Evolutionary conservation across 92 coral and sea anemone species (phyloP).

Genomic region (Palythoa heliodiscus): DNA sequence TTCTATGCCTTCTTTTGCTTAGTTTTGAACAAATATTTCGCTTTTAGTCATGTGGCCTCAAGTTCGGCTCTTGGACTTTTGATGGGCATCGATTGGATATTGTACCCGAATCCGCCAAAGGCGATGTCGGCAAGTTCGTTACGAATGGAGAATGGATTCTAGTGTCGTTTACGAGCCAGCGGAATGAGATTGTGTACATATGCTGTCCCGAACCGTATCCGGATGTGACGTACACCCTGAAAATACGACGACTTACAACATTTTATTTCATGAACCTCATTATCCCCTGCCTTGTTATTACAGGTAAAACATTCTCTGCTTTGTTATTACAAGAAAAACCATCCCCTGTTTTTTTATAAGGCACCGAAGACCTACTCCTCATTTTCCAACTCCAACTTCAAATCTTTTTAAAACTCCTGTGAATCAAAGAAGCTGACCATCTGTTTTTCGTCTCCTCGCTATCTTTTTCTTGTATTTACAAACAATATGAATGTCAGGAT

Average conservation of each 20-base stretch:
- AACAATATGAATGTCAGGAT: too few relatives aligned
- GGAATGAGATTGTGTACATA: constrained; percentile 70
- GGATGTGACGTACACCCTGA: constrained; percentile 83
- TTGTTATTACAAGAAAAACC: neutral
- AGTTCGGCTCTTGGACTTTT: constrained; percentile 95
- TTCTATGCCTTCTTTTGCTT: neutral
- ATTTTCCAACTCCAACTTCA: neutral
- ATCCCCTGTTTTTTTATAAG: neutral
- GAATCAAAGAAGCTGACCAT: too few relatives aligned
- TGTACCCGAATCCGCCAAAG: constrained; percentile 57
- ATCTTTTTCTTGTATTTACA: too few relatives aligned
- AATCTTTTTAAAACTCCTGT: too few relatives aligned
- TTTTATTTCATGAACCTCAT: constrained; percentile 85
- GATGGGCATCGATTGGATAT: constrained; percentile 79
- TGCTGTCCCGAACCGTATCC: constrained; percentile 93
- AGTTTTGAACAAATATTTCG: neutral
- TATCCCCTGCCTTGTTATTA: constrained; percentile 79
- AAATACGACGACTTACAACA: constrained; percentile 69
- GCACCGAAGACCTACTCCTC: neutral
- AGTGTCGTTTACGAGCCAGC: constrained; percentile 63
- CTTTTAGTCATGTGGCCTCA: constrained; percentile 70
- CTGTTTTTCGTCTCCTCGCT: too few relatives aligned
- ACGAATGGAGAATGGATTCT: constrained; percentile 89
- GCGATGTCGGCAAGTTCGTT: constrained; percentile 77
- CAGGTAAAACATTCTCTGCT: constrained; percentile 51